phyloP scores from a whole-genome alignment of 2,888 invertebrate genomes.

The Apodemia mormo region DNA sequence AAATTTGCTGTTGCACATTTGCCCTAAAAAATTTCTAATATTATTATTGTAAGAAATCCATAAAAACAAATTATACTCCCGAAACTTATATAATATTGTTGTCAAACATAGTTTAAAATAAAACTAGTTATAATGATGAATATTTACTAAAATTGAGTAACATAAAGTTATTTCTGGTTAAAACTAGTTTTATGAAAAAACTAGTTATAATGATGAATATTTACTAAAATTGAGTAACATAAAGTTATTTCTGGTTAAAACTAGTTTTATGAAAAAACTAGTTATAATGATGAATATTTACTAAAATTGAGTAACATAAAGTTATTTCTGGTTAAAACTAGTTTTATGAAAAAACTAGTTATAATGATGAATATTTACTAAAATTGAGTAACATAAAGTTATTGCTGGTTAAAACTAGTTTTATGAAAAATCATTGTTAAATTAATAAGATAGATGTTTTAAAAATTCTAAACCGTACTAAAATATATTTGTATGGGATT shows the following conservation, averaged over 20 bases:
- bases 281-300: background rate
- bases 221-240: background rate
- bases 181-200: background rate
- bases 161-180: background rate
- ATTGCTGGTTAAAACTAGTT: background rate
- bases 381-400: background rate
- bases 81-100: background rate
- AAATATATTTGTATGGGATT: background rate
- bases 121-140: background rate
- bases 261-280: background rate
- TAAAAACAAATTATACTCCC: background rate
- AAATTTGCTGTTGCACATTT: background rate
- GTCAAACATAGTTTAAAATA: background rate
- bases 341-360: background rate
- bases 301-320: background rate
- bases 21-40: background rate
- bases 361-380: background rate
- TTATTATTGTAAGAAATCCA: background rate
- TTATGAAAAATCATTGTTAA: background rate
- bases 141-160: background rate
- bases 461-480: background rate
- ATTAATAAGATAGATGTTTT: background rate
- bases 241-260: background rate
- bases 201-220: background rate
- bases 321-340: background rate